These are phyloP conservation scores for Tiliacea aurago DNA, from an alignment of 2,888 invertebrate species.

Conservation along the genomic window DNA sequence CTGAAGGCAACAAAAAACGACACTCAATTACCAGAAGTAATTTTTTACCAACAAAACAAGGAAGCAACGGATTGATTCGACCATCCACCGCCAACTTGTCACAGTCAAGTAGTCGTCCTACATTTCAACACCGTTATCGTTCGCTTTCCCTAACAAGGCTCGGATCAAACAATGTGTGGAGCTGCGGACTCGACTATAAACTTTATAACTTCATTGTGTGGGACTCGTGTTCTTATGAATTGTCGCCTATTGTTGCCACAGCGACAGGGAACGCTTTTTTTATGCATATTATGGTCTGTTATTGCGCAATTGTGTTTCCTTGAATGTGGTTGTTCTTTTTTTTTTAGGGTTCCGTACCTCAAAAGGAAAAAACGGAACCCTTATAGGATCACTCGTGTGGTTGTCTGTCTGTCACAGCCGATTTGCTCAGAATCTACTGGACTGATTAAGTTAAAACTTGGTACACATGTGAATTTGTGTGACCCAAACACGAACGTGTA, in stretches of 20 bases:
- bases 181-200: conserved; percentile 57
- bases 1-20: conserved; percentile 43
- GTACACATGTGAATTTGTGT: too few species aligned
- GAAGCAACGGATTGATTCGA: conserved; percentile 55
- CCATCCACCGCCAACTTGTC: conserved; percentile 48
- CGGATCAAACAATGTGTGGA: conserved; percentile 58
- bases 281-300: conserved; percentile 62
- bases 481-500: too few species aligned
- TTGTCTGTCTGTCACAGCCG: too few species aligned
- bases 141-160: conserved; percentile 58
- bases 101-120: conserved; percentile 57
- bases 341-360: conserved; percentile 7
- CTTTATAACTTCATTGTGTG: conserved; percentile 65
- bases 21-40: conserved; percentile 25
- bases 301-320: conserved; percentile 70
- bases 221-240: conserved; percentile 65
- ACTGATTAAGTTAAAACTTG: too few species aligned
- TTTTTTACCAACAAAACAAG: conserved; percentile 55
- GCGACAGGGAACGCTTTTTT: conserved; percentile 64
- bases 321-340: conserved; percentile 56
- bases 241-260: conserved; percentile 69
- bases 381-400: too few species aligned
- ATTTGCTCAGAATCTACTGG: too few species aligned
- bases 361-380: too few species aligned
- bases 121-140: conserved; percentile 60